Evolutionary conservation across 2,113 vertebrate genomes (phyloP).

Genomic region (Tricholaema leucomelas): DNA sequence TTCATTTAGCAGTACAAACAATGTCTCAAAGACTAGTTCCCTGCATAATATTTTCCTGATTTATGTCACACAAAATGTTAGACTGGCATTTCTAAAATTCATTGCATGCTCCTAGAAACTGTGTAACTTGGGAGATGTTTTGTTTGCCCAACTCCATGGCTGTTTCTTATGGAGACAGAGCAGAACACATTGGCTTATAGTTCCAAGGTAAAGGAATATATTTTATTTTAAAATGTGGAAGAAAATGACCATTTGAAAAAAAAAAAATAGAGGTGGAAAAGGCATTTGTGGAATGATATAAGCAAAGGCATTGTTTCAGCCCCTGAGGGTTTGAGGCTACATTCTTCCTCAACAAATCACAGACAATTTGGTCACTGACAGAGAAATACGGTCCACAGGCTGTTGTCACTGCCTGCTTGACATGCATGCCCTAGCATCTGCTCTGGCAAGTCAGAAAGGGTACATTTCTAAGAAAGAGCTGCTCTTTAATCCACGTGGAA

Average conservation of each 20-base stretch:
- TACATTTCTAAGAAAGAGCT: neutral
- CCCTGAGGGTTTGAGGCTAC: neutral
- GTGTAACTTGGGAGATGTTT: neutral
- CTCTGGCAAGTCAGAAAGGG: slow-evolving; percentile 27
- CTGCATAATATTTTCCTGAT: neutral
- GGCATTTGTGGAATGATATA: neutral
- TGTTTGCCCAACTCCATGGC: neutral
- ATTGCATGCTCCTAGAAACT: neutral
- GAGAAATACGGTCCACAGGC: neutral
- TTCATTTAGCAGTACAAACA: neutral
- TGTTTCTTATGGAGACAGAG: neutral
- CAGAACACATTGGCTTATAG: neutral
- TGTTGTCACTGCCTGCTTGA: neutral
- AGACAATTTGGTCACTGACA: neutral
- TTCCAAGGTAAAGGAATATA: neutral
- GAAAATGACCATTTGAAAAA: neutral
- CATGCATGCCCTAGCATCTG: neutral
- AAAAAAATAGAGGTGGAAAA: neutral
- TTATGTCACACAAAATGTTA: neutral
- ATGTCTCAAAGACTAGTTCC: neutral
- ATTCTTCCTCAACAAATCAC: neutral
- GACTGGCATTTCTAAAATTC: neutral
- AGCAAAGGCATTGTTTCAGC: neutral
- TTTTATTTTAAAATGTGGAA: neutral
- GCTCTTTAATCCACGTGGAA: neutral